phyloP scores from a whole-genome alignment of 2,888 invertebrate genomes.

The Plagiodera versicolora region DNA sequence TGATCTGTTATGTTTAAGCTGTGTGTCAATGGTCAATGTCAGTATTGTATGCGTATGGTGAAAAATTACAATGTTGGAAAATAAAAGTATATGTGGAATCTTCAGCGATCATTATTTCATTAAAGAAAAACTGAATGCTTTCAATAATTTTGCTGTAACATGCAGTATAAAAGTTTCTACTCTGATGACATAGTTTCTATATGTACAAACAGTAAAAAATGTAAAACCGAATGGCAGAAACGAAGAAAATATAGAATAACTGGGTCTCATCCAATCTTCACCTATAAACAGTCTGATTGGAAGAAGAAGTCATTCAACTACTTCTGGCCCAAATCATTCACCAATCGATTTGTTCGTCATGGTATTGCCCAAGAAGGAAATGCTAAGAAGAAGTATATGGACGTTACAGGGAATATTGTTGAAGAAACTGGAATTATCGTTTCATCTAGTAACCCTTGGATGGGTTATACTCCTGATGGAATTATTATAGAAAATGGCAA shows the following conservation, averaged over 20 bases:
- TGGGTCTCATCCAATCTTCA: slow-evolving; percentile 13
- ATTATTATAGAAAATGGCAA: slow-evolving; percentile 16
- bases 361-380: slow-evolving; percentile 11
- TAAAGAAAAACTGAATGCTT: too few species aligned
- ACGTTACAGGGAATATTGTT: slow-evolving; percentile 5
- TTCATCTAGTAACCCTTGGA: slow-evolving; percentile 15
- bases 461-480: slow-evolving; percentile 21
- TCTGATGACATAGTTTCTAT: too few species aligned
- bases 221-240: slow-evolving; percentile 4
- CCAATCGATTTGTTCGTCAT: slow-evolving; percentile 12
- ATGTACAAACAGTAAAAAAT: slow-evolving; percentile 2
- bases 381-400: slow-evolving; percentile 5
- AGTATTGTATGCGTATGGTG: too few species aligned
- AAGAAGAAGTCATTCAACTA: slow-evolving; percentile 12
- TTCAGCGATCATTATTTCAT: too few species aligned
- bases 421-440: slow-evolving; percentile 15
- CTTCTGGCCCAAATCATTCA: slow-evolving; percentile 18
- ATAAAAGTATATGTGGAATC: too few species aligned
- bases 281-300: slow-evolving; percentile 15
- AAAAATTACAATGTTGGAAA: too few species aligned
- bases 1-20: too few species aligned
- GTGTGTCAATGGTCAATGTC: too few species aligned
- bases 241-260: slow-evolving; percentile 4
- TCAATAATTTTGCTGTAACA: neutral
- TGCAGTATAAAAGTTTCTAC: neutral